Base-by-base conservation (phyloP, 2,888 invertebrate genomes). In the Lepidonotus clava region DNA sequence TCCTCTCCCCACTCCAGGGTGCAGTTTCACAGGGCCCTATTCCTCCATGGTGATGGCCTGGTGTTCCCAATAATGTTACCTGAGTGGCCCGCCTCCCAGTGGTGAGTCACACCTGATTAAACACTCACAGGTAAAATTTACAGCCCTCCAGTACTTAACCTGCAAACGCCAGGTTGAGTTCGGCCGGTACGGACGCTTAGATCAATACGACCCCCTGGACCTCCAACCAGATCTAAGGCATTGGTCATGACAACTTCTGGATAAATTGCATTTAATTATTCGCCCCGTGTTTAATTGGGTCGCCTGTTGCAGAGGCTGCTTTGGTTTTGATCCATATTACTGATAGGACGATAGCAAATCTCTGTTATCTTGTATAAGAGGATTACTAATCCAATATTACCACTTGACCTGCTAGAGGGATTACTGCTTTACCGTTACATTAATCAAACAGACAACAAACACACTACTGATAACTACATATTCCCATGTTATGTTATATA, bases 61-160 rank as follows among this genome's bases (percentile, higher is more conserved):
- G n/a, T n/a, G n/a, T n/a, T n/a, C n/a, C n/a, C n/a, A n/a, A n/a
- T n/a, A n/a, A n/a, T n/a, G n/a, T n/a, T n/a, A n/a, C n/a, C n/a
- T n/a, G n/a, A n/a, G n/a, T n/a, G n/a, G 21, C n/a, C 36, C 8
- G 38, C 38, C 38, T 21, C 34, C 18, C 24, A 8, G 18, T n/a
- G 38, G 71, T 71, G 71, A 71, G 71, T 71, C 71, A 71, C 71
- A 71, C 71, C 71, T 34, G 71, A 71, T 71, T n/a, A 71, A 18
- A 71, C 38, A 71, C 71, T 71, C 71, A 71, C 34, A 71, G 71
- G 80, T 80, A 28, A 41, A 28, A 80, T 80, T 80, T 80, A 80
- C 80, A 80, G 32, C 80, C 80, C 28, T 80, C 24, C 24, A 32
- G 41, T 32, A 80, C 80, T 80, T 80, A 21, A 80, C 80, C 71